These are phyloP conservation scores for Neomicropteryx cornuta DNA, from an alignment of 1,140 invertebrate species.

Conservation along the genomic window DNA sequence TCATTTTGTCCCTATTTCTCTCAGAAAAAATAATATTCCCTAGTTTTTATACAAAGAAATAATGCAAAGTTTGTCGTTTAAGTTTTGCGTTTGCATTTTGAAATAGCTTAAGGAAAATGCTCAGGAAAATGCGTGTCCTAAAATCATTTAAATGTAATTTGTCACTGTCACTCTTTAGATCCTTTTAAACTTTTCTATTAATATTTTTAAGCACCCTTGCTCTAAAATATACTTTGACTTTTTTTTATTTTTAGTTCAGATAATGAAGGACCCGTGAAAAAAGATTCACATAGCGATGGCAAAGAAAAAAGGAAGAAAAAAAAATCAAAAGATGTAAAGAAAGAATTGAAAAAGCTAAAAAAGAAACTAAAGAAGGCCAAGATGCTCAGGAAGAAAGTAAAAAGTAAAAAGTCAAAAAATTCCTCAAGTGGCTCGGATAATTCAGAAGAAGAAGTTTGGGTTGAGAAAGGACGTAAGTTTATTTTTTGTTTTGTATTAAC, in stretches of 20 bases:
- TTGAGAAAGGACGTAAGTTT: slow-evolving; percentile 52
- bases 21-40: too few relatives aligned
- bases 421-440: slow-evolving; percentile 23
- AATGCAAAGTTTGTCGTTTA: too few relatives aligned
- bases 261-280: not conserved
- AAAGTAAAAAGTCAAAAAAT: slow-evolving; percentile 29
- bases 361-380: slow-evolving; percentile 48
- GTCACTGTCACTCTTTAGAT: too few relatives aligned
- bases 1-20: too few relatives aligned
- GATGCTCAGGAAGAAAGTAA: slow-evolving; percentile 44
- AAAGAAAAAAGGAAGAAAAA: slow-evolving; percentile 41
- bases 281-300: slow-evolving; percentile 26
- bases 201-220: slow-evolving; percentile 4
- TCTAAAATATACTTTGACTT: not conserved
- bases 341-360: slow-evolving; percentile 41
- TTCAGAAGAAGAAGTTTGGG: slow-evolving; percentile 47
- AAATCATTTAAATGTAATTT: too few relatives aligned
- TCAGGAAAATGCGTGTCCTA: too few relatives aligned
- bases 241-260: not conserved
- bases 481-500: slow-evolving; percentile 8
- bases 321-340: slow-evolving; percentile 33
- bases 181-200: not conserved
- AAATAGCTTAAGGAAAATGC: too few relatives aligned
- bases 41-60: too few relatives aligned
- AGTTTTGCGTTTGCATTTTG: too few relatives aligned